Evolutionary conservation across 2,797 vertebrate species (phyloP).

Genomic region (Pygocentrus nattereri): DNA sequence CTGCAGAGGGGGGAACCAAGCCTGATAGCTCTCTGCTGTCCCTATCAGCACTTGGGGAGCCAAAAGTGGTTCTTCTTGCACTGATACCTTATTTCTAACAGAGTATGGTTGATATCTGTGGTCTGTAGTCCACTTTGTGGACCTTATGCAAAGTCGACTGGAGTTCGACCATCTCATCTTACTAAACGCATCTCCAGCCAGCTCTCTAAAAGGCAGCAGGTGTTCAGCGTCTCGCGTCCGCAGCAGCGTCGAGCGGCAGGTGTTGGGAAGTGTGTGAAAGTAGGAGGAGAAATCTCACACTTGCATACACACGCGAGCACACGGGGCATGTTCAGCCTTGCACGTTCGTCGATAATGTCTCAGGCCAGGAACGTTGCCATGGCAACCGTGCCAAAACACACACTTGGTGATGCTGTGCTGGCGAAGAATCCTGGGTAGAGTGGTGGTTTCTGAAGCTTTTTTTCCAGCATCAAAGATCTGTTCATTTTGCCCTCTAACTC

Average conservation of each 20-base stretch:
- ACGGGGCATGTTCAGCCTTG: constrained; percentile 49
- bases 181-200: too few relatives aligned
- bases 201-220: neutral
- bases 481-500: constrained; percentile 13
- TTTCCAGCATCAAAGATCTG: constrained; percentile 39
- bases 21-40: too few relatives aligned
- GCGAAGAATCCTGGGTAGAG: constrained; percentile 22
- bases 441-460: constrained; percentile 29
- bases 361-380: constrained; percentile 68
- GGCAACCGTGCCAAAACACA: constrained; percentile 55
- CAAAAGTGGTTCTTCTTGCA: too few relatives aligned
- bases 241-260: neutral
- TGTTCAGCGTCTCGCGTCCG: neutral
- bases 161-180: too few relatives aligned
- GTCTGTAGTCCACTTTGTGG: too few relatives aligned
- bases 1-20: too few relatives aligned
- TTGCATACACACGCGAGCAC: constrained; percentile 8
- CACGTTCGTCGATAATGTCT: constrained; percentile 60
- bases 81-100: too few relatives aligned
- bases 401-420: neutral
- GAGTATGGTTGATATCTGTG: too few relatives aligned
- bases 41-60: too few relatives aligned
- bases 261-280: neutral
- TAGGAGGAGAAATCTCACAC: constrained; percentile 17
- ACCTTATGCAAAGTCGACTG: too few relatives aligned